These are phyloP conservation scores for Rousettus madagascariensis DNA, from an alignment of 2,797 vertebrate genomes.

Conservation along the genomic window DNA sequence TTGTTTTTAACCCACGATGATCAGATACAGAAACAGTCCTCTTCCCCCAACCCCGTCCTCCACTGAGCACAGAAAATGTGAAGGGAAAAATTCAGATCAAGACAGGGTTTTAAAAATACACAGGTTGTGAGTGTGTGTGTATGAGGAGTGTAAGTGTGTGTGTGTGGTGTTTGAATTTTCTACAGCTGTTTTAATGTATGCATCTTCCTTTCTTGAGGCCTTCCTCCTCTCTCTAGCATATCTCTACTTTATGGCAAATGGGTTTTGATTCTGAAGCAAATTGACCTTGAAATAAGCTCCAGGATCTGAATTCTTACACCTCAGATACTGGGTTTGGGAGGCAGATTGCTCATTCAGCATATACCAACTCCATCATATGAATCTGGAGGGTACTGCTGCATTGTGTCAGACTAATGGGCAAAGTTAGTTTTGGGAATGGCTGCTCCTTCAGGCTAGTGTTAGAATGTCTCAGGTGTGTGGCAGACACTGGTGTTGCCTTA, in stretches of 20 bases:
- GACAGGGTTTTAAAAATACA: not conserved
- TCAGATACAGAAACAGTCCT: not conserved
- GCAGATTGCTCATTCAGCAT: conserved; percentile 70
- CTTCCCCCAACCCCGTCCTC: not conserved
- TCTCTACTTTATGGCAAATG: conserved; percentile 67
- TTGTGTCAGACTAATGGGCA: not conserved
- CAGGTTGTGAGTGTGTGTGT: not conserved
- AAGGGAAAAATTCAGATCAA: not conserved
- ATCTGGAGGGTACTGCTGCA: not conserved
- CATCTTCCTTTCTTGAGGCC: not conserved
- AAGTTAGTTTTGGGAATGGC: not conserved
- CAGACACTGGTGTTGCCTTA: accelerated
- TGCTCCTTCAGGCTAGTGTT: not conserved
- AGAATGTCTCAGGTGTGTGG: not conserved
- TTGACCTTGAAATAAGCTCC: conserved; percentile 82
- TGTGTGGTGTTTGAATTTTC: not conserved
- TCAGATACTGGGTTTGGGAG: conserved; percentile 66
- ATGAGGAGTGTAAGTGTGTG: not conserved
- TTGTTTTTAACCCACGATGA: conserved; percentile 49
- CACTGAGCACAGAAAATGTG: not conserved
- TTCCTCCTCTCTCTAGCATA: not conserved
- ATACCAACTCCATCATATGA: not conserved
- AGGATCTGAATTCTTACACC: conserved; percentile 67
- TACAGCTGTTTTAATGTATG: not conserved
- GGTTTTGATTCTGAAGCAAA: conserved; percentile 75